Conservation (phyloP, 2,113 vertebrate genomes). For the Kryptolebias marmoratus region DNA sequence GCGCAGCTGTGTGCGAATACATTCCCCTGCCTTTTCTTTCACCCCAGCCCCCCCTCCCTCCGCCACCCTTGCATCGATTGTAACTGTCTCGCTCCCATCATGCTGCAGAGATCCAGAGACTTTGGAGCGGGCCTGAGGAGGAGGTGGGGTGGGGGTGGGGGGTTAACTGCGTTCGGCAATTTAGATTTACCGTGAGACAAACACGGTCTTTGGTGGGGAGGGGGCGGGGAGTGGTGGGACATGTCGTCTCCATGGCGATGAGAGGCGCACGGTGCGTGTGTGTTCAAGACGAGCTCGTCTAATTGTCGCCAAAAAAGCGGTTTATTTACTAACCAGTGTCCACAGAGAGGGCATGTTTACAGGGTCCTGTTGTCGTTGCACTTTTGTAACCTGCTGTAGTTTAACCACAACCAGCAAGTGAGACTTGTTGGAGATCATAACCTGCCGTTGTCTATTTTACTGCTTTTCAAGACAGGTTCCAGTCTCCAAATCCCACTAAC, state of each 20-base stretch:
- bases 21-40: slow-evolving; percentile 36
- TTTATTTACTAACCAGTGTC: slow-evolving; percentile 54
- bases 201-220: slow-evolving; percentile 35
- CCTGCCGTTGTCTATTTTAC: background rate
- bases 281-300: slow-evolving; percentile 45
- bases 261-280: slow-evolving; percentile 35
- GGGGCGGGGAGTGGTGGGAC: background rate
- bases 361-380: background rate
- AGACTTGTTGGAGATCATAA: no score
- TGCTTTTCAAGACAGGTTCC: background rate
- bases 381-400: background rate
- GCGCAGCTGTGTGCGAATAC: slow-evolving; percentile 46
- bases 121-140: slow-evolving; percentile 20
- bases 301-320: slow-evolving; percentile 60
- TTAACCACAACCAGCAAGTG: no score
- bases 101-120: slow-evolving; percentile 34
- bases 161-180: slow-evolving; percentile 73
- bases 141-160: slow-evolving; percentile 60
- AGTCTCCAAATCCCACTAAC: background rate
- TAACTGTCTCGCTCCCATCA: slow-evolving; percentile 43
- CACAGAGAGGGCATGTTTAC: background rate
- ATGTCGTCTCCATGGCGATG: slow-evolving; percentile 72
- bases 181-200: slow-evolving; percentile 73
- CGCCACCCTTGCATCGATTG: slow-evolving; percentile 45
- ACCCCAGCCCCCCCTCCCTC: background rate